These are phyloP conservation scores for Shargacucullia verbasci DNA, from an alignment of 2,888 invertebrate species.

Conservation along the genomic window DNA sequence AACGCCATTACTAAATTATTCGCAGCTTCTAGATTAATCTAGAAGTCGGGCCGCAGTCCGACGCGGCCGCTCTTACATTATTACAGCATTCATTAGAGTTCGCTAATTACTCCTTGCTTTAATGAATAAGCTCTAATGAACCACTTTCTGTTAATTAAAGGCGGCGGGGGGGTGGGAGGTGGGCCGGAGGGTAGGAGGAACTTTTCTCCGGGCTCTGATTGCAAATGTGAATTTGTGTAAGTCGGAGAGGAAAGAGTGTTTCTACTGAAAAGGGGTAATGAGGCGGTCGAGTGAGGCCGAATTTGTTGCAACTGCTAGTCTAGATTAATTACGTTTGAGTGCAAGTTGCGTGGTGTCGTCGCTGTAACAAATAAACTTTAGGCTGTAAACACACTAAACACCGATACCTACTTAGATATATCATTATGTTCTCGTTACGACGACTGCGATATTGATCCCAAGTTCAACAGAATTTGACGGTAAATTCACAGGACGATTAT, in stretches of 20 bases:
- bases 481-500: too few relatives aligned
- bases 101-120: constrained; percentile 97
- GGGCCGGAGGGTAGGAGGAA: constrained; percentile 71
- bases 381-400: background rate
- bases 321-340: constrained; percentile 66
- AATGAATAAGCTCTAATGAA: constrained; percentile 97
- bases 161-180: constrained; percentile 83
- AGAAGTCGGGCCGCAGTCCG: constrained; percentile 87
- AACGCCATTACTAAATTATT: constrained; percentile 87
- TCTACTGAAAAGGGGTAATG: constrained; percentile 87
- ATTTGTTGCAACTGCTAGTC: constrained; percentile 81
- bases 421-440: too few relatives aligned
- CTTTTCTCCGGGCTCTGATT: constrained; percentile 88
- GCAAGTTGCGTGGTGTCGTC: constrained; percentile 5
- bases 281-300: constrained; percentile 83
- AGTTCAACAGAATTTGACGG: too few relatives aligned
- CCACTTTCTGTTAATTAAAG: constrained; percentile 97
- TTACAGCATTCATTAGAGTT: constrained; percentile 95
- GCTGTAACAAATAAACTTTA: constrained; percentile 1
- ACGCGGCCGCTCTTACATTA: constrained; percentile 91
- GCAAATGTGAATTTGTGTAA: constrained; percentile 90
- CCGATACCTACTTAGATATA: too few relatives aligned
- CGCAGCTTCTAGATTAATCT: constrained; percentile 87
- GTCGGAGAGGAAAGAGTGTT: constrained; percentile 87
- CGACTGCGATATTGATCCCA: too few relatives aligned